Conservation (phyloP, 1,140 invertebrate genomes). For the Dinoponera quadriceps region DNA sequence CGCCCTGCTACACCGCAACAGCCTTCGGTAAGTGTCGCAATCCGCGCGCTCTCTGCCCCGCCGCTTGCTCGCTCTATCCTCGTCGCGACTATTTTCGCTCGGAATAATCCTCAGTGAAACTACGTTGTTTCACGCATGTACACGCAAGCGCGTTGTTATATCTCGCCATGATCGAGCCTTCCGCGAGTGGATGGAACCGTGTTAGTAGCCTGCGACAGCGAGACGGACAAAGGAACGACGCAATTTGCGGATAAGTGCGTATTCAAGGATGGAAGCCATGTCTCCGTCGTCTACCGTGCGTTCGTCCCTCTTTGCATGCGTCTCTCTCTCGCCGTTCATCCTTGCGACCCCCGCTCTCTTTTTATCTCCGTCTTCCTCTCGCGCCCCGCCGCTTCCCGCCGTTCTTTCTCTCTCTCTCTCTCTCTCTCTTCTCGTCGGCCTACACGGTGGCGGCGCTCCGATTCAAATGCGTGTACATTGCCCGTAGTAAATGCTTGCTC, state of each 20-base stretch:
- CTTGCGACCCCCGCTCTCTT: neutral
- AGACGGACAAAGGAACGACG: slow-evolving; percentile 68
- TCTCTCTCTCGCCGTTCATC: slow-evolving; percentile 16
- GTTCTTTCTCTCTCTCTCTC: slow-evolving; percentile 31
- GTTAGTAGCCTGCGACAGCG: slow-evolving; percentile 10
- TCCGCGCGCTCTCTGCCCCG: slow-evolving; percentile 59
- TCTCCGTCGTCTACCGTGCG: slow-evolving; percentile 62
- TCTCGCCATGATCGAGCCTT: neutral
- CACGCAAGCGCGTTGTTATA: neutral
- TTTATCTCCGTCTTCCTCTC: slow-evolving; percentile 41
- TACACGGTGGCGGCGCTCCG: slow-evolving; percentile 37
- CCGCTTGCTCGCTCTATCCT: slow-evolving; percentile 49
- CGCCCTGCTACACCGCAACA: slow-evolving; percentile 85
- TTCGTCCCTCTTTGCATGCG: slow-evolving; percentile 60
- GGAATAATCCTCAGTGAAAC: slow-evolving; percentile 32
- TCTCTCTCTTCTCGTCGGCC: slow-evolving; percentile 18
- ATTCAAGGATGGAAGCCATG: slow-evolving; percentile 73
- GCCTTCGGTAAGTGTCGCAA: slow-evolving; percentile 84
- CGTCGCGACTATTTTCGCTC: slow-evolving; percentile 64
- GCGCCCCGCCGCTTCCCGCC: slow-evolving; percentile 45
- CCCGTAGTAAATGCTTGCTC: slow-evolving; percentile 18
- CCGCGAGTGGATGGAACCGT: slow-evolving; percentile 1
- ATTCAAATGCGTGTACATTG: slow-evolving; percentile 55
- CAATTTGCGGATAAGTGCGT: slow-evolving; percentile 67
- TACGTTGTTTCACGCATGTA: neutral